Percentiles rank a stretch among this genome's conserved stretches.
Evolutionary conservation across 2,888 invertebrate genomes (phyloP).

Genomic region (Ophion ellenae): DNA sequence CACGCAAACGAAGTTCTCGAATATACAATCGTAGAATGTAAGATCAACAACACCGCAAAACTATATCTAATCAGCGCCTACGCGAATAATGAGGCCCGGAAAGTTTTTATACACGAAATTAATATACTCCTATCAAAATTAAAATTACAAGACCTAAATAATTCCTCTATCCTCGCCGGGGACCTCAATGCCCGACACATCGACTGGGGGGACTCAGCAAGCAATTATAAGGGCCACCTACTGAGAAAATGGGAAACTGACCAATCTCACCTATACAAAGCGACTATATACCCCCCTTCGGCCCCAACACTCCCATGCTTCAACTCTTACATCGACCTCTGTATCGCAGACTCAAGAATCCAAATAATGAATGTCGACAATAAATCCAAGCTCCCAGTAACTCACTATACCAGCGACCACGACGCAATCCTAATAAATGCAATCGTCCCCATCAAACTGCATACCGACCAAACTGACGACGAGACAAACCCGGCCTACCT

Average conservation of each 20-base stretch:
- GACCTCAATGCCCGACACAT: not conserved
- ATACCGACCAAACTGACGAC: too few species aligned
- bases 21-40: not conserved
- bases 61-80: conserved; percentile 11
- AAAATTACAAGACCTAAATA: not conserved
- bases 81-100: not conserved
- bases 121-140: not conserved
- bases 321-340: not conserved
- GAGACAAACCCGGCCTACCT: too few species aligned
- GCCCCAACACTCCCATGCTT: not conserved
- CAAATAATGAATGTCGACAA: not conserved
- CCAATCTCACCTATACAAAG: not conserved
- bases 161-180: not conserved
- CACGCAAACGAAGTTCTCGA: not conserved
- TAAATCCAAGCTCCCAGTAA: not conserved
- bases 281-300: not conserved
- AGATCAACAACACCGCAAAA: not conserved
- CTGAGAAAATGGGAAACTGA: conserved; percentile 2
- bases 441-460: too few species aligned
- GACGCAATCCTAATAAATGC: not conserved
- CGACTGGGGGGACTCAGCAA: conserved; percentile 2
- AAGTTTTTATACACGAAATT: not conserved
- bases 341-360: conserved; percentile 2
- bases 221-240: not conserved
- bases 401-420: not conserved